phyloP scores from a whole-genome alignment of 2,888 invertebrate species.

The Diaphora mendica region DNA sequence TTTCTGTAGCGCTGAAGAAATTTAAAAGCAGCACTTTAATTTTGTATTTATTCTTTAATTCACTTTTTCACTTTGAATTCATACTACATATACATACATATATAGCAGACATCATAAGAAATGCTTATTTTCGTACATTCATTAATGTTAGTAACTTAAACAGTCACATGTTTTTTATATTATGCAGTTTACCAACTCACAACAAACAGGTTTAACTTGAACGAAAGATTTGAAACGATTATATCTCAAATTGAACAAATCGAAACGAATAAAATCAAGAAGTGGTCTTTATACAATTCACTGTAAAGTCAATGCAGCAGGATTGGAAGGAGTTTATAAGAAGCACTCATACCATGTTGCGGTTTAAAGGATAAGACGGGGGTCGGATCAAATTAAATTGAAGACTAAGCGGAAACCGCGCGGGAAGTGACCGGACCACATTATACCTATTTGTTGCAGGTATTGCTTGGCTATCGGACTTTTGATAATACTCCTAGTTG shows the following conservation, averaged over 20 bases:
- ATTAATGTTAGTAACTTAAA: not conserved
- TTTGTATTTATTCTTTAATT: not conserved
- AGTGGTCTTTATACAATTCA: constrained; percentile 47
- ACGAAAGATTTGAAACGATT: constrained; percentile 10
- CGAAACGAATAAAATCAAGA: constrained; percentile 22
- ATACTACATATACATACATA: no score
- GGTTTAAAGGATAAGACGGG: constrained; percentile 52
- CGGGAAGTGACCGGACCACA: constrained; percentile 60
- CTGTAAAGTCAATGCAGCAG: constrained; percentile 53
- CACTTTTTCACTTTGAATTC: not conserved
- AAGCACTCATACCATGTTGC: constrained; percentile 69
- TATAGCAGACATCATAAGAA: not conserved
- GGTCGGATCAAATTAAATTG: constrained; percentile 75
- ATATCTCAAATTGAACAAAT: constrained; percentile 8
- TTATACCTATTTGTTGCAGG: constrained; percentile 48
- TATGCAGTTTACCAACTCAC: not conserved
- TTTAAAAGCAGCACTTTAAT: not conserved
- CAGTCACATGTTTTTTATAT: not conserved
- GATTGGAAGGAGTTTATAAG: constrained; percentile 72
- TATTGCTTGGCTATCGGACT: not conserved
- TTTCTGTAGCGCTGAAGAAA: not conserved
- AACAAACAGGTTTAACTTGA: not conserved
- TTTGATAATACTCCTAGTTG: not conserved
- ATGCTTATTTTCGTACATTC: not conserved
- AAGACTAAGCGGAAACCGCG: constrained; percentile 70